Evolutionary conservation across 2,888 invertebrate genomes (phyloP).

Genomic region (Autographa gamma): DNA sequence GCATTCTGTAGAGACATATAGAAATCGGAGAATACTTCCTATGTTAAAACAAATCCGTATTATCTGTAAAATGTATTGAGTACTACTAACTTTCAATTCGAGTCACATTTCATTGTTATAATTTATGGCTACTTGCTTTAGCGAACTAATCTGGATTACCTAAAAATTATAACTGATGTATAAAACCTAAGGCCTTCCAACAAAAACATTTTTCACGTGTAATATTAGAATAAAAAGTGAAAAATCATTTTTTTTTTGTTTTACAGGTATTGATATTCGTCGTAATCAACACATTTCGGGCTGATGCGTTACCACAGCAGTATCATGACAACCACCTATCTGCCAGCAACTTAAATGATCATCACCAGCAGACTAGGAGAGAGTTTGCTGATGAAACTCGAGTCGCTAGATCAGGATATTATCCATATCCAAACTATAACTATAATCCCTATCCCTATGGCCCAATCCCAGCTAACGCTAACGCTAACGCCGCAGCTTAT

Average conservation of each 20-base stretch:
- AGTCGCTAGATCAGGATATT: neutral
- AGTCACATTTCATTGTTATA: too few species aligned
- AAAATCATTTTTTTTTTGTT: neutral
- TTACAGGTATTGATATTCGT: slow-evolving; percentile 10
- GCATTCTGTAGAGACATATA: too few species aligned
- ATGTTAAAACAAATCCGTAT: too few species aligned
- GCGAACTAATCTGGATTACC: too few species aligned
- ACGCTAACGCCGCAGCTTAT: neutral
- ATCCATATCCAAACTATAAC: neutral
- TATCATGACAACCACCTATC: neutral
- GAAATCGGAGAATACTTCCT: too few species aligned
- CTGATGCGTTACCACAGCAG: neutral
- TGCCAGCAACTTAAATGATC: neutral
- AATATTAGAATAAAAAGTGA: too few species aligned
- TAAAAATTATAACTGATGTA: too few species aligned
- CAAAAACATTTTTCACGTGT: too few species aligned
- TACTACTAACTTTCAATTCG: too few species aligned
- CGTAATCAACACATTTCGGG: slow-evolving; percentile 5
- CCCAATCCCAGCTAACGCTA: neutral
- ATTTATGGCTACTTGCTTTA: too few species aligned
- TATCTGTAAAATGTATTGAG: too few species aligned
- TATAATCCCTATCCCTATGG: neutral
- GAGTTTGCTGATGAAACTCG: neutral
- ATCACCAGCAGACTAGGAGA: neutral
- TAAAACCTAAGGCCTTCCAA: too few species aligned